Conservation (phyloP, 2,888 invertebrate genomes). For the Callyntrura guangdongensis region DNA sequence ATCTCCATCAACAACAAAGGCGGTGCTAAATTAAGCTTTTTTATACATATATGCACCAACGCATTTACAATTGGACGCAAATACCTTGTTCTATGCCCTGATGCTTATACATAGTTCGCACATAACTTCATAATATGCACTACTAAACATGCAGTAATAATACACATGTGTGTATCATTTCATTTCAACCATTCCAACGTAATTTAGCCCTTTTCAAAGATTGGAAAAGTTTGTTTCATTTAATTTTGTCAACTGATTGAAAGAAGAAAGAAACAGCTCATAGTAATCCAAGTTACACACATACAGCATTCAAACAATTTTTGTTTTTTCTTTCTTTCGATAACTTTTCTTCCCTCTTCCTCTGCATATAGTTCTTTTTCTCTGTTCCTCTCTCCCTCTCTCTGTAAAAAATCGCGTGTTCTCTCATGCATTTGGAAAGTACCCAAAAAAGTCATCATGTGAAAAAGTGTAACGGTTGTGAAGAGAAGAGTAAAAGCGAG, state of each 20-base stretch:
- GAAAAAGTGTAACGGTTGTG: slow-evolving; percentile 21
- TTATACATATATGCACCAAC: no score
- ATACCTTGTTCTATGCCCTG: no score
- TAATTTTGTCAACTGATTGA: slow-evolving; percentile 47
- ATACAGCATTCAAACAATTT: slow-evolving; percentile 39
- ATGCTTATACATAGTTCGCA: no score
- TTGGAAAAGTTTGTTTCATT: slow-evolving; percentile 64
- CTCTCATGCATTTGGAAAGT: neutral
- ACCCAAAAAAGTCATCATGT: slow-evolving; percentile 41
- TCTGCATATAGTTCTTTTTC: no score
- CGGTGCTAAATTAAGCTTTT: no score
- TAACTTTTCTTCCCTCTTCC: neutral
- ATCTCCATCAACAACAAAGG: no score
- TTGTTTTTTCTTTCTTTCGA: slow-evolving; percentile 26
- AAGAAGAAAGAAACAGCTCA: neutral
- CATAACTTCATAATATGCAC: neutral
- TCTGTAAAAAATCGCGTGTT: neutral
- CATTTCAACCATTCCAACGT: neutral
- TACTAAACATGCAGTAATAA: no score
- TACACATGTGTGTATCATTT: no score
- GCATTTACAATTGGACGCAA: no score
- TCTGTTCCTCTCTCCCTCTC: neutral
- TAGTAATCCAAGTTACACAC: slow-evolving; percentile 22
- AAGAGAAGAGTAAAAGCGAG: neutral
- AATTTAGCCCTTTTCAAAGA: slow-evolving; percentile 46